A percentile compares a stretch with the other conserved stretches of the same genome.
These are phyloP conservation scores for Felis chaus DNA, from an alignment of 2,113 vertebrate genomes.

Conservation along the genomic window DNA sequence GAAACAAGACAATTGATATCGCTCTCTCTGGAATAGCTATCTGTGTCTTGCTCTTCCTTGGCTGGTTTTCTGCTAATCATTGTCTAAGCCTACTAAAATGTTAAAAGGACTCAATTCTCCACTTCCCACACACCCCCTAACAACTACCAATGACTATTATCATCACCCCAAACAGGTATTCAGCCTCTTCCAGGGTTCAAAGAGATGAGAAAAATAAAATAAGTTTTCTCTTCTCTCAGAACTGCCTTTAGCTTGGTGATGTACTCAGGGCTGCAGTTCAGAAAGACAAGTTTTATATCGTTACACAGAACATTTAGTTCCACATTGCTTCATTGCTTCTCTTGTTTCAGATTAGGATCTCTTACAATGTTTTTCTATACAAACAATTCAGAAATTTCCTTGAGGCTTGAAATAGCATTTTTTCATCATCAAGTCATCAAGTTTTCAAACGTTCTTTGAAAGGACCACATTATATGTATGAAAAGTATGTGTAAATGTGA, in stretches of 20 bases:
- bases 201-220: not conserved
- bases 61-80: not conserved
- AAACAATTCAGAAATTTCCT: slow-evolving; percentile 2
- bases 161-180: not conserved
- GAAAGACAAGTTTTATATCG: not conserved
- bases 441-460: not conserved
- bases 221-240: not conserved
- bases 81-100: not conserved
- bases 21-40: not conserved
- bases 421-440: not conserved
- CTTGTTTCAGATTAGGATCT: slow-evolving; percentile 3
- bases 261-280: not conserved
- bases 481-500: not conserved
- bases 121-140: not conserved
- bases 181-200: not conserved
- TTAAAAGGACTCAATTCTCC: not conserved
- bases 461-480: not conserved
- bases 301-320: not conserved
- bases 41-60: not conserved
- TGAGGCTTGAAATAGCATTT: not conserved
- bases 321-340: not conserved
- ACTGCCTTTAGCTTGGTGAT: not conserved
- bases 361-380: not conserved
- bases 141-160: not conserved
- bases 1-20: not conserved